phyloP scores from a whole-genome alignment of 2,113 vertebrate species.

The Rhinolophus sinicus region DNA sequence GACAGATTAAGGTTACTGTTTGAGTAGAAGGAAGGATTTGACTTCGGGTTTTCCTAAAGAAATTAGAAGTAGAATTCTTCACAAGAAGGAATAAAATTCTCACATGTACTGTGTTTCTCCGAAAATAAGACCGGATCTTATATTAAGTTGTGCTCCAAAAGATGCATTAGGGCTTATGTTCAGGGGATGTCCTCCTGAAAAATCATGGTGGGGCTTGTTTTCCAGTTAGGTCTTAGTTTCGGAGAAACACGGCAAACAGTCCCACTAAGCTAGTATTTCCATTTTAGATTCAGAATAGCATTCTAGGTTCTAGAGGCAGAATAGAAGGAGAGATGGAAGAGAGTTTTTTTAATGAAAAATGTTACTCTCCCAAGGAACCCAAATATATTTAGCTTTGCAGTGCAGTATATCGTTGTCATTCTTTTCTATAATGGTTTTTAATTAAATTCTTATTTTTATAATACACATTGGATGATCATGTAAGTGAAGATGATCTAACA shows the following conservation, averaged over 20 bases:
- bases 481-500: not conserved
- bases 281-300: not conserved
- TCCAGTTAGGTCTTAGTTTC: too few species aligned
- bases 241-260: not conserved
- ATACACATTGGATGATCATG: not conserved
- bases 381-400: not conserved
- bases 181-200: too few species aligned
- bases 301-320: not conserved
- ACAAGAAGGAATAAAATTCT: not conserved
- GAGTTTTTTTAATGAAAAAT: not conserved
- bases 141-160: too few species aligned
- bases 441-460: not conserved
- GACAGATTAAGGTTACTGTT: not conserved
- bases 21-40: not conserved
- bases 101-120: not conserved
- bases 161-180: too few species aligned
- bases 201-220: too few species aligned
- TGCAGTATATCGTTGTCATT: not conserved
- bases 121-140: too few species aligned
- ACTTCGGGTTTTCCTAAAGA: not conserved
- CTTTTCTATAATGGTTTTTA: not conserved
- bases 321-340: not conserved
- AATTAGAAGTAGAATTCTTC: not conserved
- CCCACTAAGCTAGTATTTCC: not conserved
- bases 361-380: not conserved